A percentile compares a stretch with the other conserved stretches of the same genome.
Conservation (phyloP, 1,140 invertebrate genomes). For the Drosophila truncata region DNA sequence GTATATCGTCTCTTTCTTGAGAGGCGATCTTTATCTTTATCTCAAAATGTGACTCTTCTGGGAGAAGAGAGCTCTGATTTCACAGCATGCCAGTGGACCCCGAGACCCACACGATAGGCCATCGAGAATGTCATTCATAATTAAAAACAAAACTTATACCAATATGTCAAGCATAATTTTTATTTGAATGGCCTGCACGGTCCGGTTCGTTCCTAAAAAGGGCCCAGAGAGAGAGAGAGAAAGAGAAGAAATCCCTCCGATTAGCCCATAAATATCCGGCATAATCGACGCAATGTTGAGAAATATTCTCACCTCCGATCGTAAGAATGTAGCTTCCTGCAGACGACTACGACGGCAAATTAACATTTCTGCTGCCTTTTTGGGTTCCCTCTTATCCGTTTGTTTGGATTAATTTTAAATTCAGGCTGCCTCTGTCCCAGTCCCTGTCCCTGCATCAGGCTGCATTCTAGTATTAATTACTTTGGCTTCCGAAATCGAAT, state of each 20-base stretch:
- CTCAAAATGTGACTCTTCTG: conserved; percentile 68
- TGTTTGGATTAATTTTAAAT: conserved; percentile 85
- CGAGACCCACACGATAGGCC: conserved; percentile 61
- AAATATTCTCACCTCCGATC: conserved; percentile 81
- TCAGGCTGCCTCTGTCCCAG: conserved; percentile 57
- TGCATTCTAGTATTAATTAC: conserved; percentile 85
- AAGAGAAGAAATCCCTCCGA: conserved; percentile 24
- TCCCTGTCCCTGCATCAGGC: conserved; percentile 40
- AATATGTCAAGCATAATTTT: conserved; percentile 84
- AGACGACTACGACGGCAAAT: conserved; percentile 59
- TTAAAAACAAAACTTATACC: conserved; percentile 83
- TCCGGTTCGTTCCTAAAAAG: conserved; percentile 7
- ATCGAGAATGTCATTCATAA: conserved; percentile 72
- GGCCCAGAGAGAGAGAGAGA: conserved; percentile 7
- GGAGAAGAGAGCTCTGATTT: conserved; percentile 74
- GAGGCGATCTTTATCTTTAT: conserved; percentile 71
- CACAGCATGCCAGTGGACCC: conserved; percentile 61
- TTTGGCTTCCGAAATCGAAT: conserved; percentile 85
- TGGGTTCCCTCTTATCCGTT: conserved; percentile 73
- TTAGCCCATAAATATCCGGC: conserved; percentile 67
- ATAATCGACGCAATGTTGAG: conserved; percentile 77
- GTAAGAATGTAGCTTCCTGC: conserved; percentile 69
- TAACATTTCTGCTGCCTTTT: conserved; percentile 80
- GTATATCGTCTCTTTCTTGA: conserved; percentile 10
- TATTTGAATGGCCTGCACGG: conserved; percentile 64